Evolutionary conservation across 2,888 invertebrate genomes (phyloP), one percentile per base, ranked within the genome.

Genomic region (Xestoiulus laeticollis): DNA sequence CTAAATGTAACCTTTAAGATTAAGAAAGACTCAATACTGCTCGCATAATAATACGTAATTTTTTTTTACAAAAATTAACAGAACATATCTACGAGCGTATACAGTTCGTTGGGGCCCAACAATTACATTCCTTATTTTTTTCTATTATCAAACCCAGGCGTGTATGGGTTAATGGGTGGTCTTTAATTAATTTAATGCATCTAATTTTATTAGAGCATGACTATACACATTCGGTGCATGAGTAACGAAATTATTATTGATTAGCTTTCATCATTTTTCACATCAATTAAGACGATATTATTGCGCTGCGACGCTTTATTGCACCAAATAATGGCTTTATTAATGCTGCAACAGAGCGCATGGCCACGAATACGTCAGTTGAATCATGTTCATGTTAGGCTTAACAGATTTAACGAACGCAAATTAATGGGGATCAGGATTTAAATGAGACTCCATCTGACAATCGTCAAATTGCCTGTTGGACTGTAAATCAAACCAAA

Each of bases 221-320:
- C 78, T 78, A 78, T 30, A 78, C 78, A 78, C 78, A 78, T 78
- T 78, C 26, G 78, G 78, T 78, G 30, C 78, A 78, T 78, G 78
- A 78, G 30, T 78, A 78, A 78, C 78, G 78, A 78, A 78, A 78
- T 78, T 78, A 78, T 78, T 78, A 78, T 78, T 78, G 78, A 78
- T 78, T 78, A 78, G 78, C 78, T 78, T 78, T 78, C 78, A 78
- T 78, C 78, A 78, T 78, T 78, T 78, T 78, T 78, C 78, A 78
- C 78, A 78, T 78, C 78, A 78, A 78, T 78, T 78, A 78, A 78
- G 78, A 78, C 30, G 78, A 78, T 78, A 78, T 78, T 78, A 78
- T 78, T 78, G 78, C 78, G 30, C 30, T 78, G 78, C 78, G 78
- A 78, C 78, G 78, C 78, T 78, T 78, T 30, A 78, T 26, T 78